These are phyloP conservation scores for Mythimna impura DNA, from an alignment of 2,888 invertebrate species.

Conservation along the genomic window DNA sequence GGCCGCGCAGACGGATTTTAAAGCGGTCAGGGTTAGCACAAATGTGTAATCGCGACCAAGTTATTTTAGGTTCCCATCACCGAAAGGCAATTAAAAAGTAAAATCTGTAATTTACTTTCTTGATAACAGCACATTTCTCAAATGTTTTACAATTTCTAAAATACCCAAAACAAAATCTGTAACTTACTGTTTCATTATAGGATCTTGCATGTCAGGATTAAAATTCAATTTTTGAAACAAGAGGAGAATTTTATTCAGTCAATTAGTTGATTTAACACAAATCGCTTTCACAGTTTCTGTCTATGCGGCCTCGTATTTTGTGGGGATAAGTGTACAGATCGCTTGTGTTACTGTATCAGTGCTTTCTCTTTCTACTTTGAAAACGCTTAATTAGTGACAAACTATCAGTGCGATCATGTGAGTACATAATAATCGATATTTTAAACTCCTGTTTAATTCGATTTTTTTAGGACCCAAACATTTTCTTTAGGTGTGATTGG, in stretches of 20 bases:
- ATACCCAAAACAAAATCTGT: not conserved
- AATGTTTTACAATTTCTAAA: not conserved
- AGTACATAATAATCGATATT: not conserved
- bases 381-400: conserved; percentile 35
- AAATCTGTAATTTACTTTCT: not conserved
- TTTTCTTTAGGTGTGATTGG: not conserved
- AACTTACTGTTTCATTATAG: not conserved
- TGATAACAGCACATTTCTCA: not conserved
- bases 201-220: too few species aligned
- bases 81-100: not conserved
- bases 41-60: not conserved
- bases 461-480: not conserved
- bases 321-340: conserved; percentile 27
- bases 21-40: conserved; percentile 22
- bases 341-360: conserved; percentile 25
- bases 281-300: not conserved
- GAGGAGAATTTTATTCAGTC: not conserved
- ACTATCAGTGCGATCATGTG: conserved; percentile 33
- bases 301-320: not conserved
- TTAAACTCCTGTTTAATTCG: not conserved
- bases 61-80: conserved; percentile 3
- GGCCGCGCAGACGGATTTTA: conserved; percentile 18
- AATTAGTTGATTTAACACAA: not conserved
- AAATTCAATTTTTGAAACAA: too few species aligned
- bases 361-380: conserved; percentile 30